Base-by-base conservation (phyloP, 2,888 invertebrate species). In the Chirona hameri region DNA sequence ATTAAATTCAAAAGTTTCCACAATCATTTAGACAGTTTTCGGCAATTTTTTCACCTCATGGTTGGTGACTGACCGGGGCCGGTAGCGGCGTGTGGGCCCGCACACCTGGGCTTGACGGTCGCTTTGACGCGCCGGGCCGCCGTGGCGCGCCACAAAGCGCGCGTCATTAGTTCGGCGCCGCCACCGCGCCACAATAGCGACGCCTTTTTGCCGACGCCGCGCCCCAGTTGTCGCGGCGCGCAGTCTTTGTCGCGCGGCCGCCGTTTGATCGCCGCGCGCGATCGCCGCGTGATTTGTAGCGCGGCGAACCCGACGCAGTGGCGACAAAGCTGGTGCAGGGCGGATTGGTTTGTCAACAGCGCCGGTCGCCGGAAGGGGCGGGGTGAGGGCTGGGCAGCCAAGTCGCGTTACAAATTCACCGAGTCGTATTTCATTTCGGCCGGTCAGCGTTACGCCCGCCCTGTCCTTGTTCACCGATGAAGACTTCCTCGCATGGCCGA, bases 131-230 rank as follows among this genome's bases (percentile, higher is more conserved):
- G 31, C 24, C 29, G 12, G 65, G 29, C 72, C 72, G 72, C 31
- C 72, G 15, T 5, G 15, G 31, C 15, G 29, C 5, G 29, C 12
- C 31, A 46, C 76, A 72, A 72, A 31, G 76, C 1, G 24, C 24
- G 2, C 76, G 24, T 39, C 76, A 76, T 76, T 76, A 46, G 72
- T 7, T 60, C 31, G 72, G 0, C 14, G 72, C 46, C 76, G 76
- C 31, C 10, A 29, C 18, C 72, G 72, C 76, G 76, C 76, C 76
- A 46, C 76, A 76, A 76, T 76, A 39, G 76, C 39, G 39, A 76
- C 76, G 39, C 39, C 76, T 76, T 76, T 76, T 76, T 76, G 76
- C 24, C 24, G 76, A 24, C 29, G 29, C n/a, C 27, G 69, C 69
- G 29, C 27, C 69, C 5, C 69, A 27, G 27, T 27, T n/a, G 69